Base-by-base conservation (phyloP, 2,888 invertebrate genomes). In the Andricus curvator region DNA sequence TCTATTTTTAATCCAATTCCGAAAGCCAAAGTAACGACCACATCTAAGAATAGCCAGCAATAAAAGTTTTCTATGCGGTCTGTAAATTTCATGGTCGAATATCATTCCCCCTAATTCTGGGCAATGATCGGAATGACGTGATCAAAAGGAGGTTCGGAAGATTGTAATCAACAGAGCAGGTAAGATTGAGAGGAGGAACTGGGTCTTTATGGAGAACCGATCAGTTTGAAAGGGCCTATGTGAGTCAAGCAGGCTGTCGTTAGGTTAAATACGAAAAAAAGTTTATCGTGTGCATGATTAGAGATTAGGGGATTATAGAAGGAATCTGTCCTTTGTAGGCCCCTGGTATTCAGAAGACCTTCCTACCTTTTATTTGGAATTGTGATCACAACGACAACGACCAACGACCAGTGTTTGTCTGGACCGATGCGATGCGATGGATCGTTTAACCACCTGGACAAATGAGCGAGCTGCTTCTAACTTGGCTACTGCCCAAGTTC, bases 401-500 rank as follows among this genome's bases (percentile, higher is more conserved):
- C 8, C 51, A 33, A 56, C 33, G n/a, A 74, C 6, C 51, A 33
- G 74, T 74, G 74, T 11, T 74, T 37, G 74, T 56, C 74, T 74
- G 74, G 56, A 74, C 74, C 74, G 56, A 70, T 70, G 48, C 70
- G 48, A 70, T 51, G 48, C 70, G 29, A 74, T 74, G 56, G 33
- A 74, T 74, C 33, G 74, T 74, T 74, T 56, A 48, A 56, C 74
- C 33, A 74, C 74, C 74, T 74, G 74, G 74, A 56, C 56, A 74
- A 74, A 74, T 74, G 51, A 74, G 33, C n/a, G 56, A 56, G 56
- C 51, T 51, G 56, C 56, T 74, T 51, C 56, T 33, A 56, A 56
- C 51, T 74, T 74, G 74, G 74, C 74, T 74, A n/a, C 56, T n/a
- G n/a, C 29, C 74, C 74, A 74, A 74, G 74, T 74, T 74, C 56